phyloP scores from a whole-genome alignment of 2,888 invertebrate species.

The Brenthis daphne region DNA sequence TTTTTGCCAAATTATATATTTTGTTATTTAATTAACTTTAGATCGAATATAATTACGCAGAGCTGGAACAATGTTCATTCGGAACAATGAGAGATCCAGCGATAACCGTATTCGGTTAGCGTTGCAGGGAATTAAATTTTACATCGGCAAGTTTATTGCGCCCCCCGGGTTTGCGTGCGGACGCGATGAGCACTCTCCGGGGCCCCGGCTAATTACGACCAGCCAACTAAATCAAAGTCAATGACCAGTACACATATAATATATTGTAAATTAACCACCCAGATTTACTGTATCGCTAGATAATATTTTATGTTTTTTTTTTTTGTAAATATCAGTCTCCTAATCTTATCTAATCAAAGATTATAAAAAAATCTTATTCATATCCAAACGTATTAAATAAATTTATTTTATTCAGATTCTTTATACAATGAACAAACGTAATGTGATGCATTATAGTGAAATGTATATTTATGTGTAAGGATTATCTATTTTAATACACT shows the following conservation, averaged over 20 bases:
- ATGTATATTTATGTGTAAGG: no score
- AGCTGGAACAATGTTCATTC: background rate
- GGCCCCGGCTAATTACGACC: slow-evolving; percentile 13
- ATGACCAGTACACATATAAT: background rate
- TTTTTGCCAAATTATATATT: no score
- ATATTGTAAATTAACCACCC: background rate
- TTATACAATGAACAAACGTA: no score
- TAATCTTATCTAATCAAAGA: no score
- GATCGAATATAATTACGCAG: background rate
- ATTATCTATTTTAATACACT: no score
- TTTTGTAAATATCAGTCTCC: no score
- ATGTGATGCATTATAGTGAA: no score
- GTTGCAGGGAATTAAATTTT: slow-evolving; percentile 27
- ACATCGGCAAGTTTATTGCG: slow-evolving; percentile 22
- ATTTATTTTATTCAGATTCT: no score
- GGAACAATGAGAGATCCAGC: slow-evolving; percentile 21
- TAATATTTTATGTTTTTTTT: background rate
- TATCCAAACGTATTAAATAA: no score
- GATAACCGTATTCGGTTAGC: slow-evolving; percentile 24
- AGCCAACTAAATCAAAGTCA: slow-evolving; percentile 17
- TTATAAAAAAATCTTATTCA: no score
- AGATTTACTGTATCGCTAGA: background rate
- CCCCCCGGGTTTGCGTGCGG: slow-evolving; percentile 27
- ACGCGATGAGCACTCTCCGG: slow-evolving; percentile 22
- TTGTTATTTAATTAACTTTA: no score